These are phyloP conservation scores for Ischnura elegans DNA, from an alignment of 2,888 invertebrate species.

Conservation along the genomic window DNA sequence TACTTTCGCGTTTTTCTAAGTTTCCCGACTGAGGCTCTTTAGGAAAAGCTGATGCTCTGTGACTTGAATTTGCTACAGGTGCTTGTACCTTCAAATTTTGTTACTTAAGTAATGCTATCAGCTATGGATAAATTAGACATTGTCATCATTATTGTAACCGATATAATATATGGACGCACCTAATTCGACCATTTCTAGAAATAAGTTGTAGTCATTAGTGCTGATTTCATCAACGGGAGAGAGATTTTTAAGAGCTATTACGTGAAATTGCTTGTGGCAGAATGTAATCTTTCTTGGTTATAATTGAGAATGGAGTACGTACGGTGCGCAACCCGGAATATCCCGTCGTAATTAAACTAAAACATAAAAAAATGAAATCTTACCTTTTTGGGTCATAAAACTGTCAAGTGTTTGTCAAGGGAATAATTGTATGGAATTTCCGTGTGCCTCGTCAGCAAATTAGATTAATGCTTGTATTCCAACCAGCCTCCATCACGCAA, in stretches of 20 bases:
- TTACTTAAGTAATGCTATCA: no score
- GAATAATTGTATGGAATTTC: neutral
- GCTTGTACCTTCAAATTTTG: no score
- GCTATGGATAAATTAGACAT: no score
- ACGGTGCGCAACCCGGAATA: neutral
- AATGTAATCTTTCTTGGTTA: neutral
- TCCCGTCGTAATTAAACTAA: neutral
- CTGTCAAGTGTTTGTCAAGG: neutral
- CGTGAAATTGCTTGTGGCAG: neutral
- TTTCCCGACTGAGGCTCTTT: no score
- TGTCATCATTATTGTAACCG: no score
- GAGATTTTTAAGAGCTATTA: neutral
- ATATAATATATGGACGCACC: no score
- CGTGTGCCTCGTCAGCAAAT: neutral
- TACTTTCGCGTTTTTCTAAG: no score
- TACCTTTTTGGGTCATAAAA: neutral
- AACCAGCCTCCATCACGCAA: neutral
- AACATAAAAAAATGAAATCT: neutral
- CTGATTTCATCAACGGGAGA: neutral
- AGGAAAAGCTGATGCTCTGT: no score
- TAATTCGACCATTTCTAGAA: neutral
- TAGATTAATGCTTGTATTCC: neutral
- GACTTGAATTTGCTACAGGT: no score
- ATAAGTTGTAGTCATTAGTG: neutral
- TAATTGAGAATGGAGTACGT: neutral